These are phyloP conservation scores for Diarsia dahlii DNA, from an alignment of 2,888 invertebrate species.

Conservation along the genomic window DNA sequence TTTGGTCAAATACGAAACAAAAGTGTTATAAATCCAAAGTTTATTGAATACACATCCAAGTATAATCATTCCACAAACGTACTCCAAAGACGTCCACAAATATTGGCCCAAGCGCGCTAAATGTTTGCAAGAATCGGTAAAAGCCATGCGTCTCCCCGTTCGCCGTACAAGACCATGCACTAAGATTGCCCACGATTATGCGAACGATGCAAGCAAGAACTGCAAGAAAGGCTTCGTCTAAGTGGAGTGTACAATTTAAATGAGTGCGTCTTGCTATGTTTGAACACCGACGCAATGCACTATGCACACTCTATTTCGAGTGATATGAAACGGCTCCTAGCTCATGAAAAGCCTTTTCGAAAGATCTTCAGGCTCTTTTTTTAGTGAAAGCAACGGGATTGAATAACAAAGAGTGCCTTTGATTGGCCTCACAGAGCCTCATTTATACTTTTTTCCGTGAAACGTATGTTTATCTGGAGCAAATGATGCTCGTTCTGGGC, in stretches of 20 bases:
- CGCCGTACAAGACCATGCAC: slow-evolving; percentile 35
- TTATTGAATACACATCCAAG: background rate
- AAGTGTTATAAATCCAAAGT: background rate
- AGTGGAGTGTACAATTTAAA: slow-evolving; percentile 84
- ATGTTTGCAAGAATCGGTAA: slow-evolving; percentile 57
- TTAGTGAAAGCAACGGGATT: slow-evolving; percentile 79
- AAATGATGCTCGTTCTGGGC: slow-evolving; percentile 41
- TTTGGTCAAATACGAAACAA: background rate
- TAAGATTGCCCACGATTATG: slow-evolving; percentile 81
- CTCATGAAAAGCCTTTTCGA: slow-evolving; percentile 80
- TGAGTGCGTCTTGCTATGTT: slow-evolving; percentile 87
- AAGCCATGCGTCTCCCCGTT: slow-evolving; percentile 53
- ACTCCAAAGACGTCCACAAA: slow-evolving; percentile 32
- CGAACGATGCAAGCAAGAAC: slow-evolving; percentile 74
- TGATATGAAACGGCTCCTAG: slow-evolving; percentile 81
- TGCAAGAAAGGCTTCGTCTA: slow-evolving; percentile 75
- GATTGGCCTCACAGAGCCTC: slow-evolving; percentile 74
- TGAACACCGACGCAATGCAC: slow-evolving; percentile 76
- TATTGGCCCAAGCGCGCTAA: slow-evolving; percentile 31
- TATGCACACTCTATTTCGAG: slow-evolving; percentile 85
- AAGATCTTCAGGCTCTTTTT: slow-evolving; percentile 74
- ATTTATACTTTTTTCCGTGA: slow-evolving; percentile 60
- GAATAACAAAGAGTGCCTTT: slow-evolving; percentile 81
- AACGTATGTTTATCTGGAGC: slow-evolving; percentile 44
- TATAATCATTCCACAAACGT: background rate